Conservation (phyloP, 2,113 vertebrate species). For the Oenanthe oenanthe region DNA sequence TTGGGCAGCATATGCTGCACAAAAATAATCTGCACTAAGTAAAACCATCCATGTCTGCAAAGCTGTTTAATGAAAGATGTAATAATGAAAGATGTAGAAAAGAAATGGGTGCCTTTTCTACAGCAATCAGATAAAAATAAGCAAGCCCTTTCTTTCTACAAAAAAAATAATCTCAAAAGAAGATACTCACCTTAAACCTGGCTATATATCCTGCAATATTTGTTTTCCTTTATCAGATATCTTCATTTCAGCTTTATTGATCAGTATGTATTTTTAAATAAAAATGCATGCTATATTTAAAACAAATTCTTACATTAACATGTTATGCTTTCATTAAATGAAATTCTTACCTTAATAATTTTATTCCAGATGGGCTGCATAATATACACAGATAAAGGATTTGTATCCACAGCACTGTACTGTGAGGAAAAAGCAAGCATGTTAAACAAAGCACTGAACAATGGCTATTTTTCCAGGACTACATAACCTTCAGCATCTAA, state of each 20-base stretch:
- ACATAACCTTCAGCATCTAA: neutral
- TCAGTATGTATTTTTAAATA: neutral
- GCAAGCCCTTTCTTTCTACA: neutral
- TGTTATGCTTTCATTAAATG: neutral
- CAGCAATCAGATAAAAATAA: neutral
- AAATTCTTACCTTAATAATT: constrained; percentile 71
- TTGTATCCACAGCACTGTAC: constrained; percentile 78
- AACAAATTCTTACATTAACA: neutral
- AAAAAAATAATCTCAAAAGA: neutral
- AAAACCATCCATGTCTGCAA: constrained; percentile 2
- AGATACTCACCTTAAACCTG: neutral
- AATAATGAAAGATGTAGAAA: neutral
- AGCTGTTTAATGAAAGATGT: constrained; percentile 25
- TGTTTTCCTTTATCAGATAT: neutral
- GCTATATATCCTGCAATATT: neutral
- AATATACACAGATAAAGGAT: constrained; percentile 72
- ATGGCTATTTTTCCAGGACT: neutral
- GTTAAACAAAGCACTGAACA: neutral
- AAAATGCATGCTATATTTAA: neutral
- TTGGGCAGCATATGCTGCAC: constrained; percentile 1
- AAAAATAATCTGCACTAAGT: neutral
- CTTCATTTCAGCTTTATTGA: neutral
- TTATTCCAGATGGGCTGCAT: constrained; percentile 75
- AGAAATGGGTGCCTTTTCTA: neutral
- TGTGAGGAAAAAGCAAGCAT: constrained; percentile 29